Evolutionary conservation across 1,140 invertebrate genomes (phyloP).

Genomic region (Arctopsyche grandis): DNA sequence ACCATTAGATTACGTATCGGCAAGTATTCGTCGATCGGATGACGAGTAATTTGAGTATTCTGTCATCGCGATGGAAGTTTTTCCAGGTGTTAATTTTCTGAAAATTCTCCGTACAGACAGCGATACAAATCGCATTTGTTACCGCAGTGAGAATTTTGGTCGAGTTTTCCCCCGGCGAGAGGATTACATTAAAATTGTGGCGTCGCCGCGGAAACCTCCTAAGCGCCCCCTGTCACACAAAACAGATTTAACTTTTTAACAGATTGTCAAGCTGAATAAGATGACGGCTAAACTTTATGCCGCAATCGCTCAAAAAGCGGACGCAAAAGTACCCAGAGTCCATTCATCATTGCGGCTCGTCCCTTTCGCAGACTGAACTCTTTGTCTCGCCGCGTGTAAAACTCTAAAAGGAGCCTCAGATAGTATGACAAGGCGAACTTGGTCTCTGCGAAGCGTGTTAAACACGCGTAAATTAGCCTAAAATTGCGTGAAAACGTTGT

Average conservation of each 20-base stretch:
- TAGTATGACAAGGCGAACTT: too few relatives aligned
- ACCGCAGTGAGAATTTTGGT: neutral
- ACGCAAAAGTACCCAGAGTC: slow-evolving; percentile 8
- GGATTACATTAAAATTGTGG: slow-evolving; percentile 23
- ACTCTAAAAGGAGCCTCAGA: too few relatives aligned
- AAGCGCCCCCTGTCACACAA: neutral
- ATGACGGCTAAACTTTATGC: slow-evolving; percentile 20
- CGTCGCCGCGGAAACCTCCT: neutral
- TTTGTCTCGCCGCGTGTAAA: too few relatives aligned
- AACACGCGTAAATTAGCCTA: too few relatives aligned
- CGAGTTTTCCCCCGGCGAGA: neutral
- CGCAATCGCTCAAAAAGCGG: slow-evolving; percentile 17
- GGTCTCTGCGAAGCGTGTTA: too few relatives aligned
- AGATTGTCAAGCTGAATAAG: slow-evolving; percentile 23
- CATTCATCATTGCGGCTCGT: neutral
- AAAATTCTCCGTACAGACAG: neutral
- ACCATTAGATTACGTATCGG: too few relatives aligned
- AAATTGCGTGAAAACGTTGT: too few relatives aligned
- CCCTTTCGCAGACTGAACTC: neutral
- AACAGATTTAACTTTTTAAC: slow-evolving; percentile 31
- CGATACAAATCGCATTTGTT: slow-evolving; percentile 9
- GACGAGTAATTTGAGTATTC: too few relatives aligned
- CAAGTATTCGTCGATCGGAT: too few relatives aligned
- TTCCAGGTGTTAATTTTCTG: slow-evolving; percentile 7
- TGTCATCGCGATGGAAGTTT: neutral